Evolutionary conservation across 2,888 invertebrate genomes (phyloP).

Genomic region (Cyclophora albipunctata): DNA sequence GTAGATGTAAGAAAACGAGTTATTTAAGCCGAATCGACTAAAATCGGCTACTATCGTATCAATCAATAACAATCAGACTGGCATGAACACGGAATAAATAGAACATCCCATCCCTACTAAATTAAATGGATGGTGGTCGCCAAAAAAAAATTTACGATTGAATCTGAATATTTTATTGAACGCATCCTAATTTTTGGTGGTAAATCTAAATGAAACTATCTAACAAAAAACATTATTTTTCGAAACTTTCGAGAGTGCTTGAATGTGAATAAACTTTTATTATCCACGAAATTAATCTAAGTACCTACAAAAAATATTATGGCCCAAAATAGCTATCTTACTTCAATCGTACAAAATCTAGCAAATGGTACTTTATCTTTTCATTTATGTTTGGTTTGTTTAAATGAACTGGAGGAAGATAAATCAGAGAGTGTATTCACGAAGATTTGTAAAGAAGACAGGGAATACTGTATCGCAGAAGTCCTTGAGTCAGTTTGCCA

Average conservation of each 20-base stretch:
- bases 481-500: conserved; percentile 40
- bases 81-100: too few relatives aligned
- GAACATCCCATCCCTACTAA: too few relatives aligned
- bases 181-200: conserved; percentile 32
- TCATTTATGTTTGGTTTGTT: conserved; percentile 53
- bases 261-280: background rate
- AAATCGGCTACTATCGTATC: too few relatives aligned
- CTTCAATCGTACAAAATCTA: conserved; percentile 48
- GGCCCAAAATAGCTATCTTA: conserved; percentile 34
- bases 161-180: conserved; percentile 18
- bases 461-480: conserved; percentile 55
- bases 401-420: conserved; percentile 34
- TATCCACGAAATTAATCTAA: background rate
- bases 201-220: conserved; percentile 23
- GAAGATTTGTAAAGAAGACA: conserved; percentile 44
- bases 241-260: background rate
- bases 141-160: too few relatives aligned
- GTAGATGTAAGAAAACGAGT: too few relatives aligned
- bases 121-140: too few relatives aligned
- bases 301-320: conserved; percentile 28
- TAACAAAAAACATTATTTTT: background rate
- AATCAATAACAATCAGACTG: too few relatives aligned
- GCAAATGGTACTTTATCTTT: conserved; percentile 48
- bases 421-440: conserved; percentile 52
- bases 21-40: too few relatives aligned